phyloP scores from a whole-genome alignment of 2,113 vertebrate genomes.

The Manacus vitellinus region DNA sequence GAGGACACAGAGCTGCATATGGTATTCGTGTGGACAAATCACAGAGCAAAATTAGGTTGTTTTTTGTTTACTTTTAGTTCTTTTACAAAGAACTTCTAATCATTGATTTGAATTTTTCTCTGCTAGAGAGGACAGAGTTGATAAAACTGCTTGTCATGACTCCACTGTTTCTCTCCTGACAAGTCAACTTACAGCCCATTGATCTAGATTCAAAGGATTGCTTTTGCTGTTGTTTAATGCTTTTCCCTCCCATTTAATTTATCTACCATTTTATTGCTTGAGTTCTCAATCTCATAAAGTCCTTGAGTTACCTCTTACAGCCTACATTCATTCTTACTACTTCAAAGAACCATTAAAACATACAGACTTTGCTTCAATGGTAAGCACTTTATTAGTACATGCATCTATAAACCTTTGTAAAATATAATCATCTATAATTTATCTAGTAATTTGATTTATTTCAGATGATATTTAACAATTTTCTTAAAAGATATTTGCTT shows the following conservation, averaged over 20 bases:
- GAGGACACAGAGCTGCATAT: neutral
- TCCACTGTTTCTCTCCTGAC: neutral
- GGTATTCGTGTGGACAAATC: neutral
- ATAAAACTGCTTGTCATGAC: neutral
- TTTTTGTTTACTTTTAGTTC: neutral
- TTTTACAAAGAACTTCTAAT: neutral
- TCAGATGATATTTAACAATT: neutral
- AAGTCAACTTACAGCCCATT: neutral
- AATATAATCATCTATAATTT: neutral
- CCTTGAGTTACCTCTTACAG: neutral
- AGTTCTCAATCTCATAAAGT: neutral
- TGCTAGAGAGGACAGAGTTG: neutral
- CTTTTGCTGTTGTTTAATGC: neutral
- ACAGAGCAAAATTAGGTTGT: accelerated
- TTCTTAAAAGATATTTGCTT: neutral
- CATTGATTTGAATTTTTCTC: neutral
- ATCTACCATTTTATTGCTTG: neutral
- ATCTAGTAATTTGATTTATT: neutral
- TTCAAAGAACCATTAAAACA: neutral
- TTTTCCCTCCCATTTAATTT: neutral
- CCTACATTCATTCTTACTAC: neutral
- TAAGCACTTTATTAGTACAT: neutral
- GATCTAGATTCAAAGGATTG: neutral
- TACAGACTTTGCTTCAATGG: neutral
- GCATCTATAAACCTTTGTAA: neutral